Evolutionary conservation across 2,888 invertebrate genomes (phyloP), one percentile per base, ranked within the genome.

Genomic region (Cacoxenus indagator): DNA sequence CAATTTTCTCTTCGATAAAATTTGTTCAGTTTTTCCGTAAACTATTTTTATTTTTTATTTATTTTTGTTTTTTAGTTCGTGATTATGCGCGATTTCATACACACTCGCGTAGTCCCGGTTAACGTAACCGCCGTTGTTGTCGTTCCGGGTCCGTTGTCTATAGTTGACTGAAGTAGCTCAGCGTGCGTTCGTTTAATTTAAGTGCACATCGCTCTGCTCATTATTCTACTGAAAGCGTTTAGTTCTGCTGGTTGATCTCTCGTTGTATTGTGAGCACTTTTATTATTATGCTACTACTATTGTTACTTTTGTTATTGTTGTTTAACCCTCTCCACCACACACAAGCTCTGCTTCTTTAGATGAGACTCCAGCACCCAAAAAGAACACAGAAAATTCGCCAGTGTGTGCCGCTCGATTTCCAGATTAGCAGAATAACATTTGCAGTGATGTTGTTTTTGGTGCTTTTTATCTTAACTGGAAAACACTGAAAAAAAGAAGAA

Each of bases 151-250:
- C 81, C 80, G 83, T 81, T 81, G 80, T 81, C 80, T 82, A 72
- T 69, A 59, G 14, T 77, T 79, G 80, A 81, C 83, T 81, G 80
- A 79, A 57, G 68, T 78, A 72, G 70, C 68, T 24, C 65, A 75
- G 75, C 70, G 76, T 75, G 81, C 76, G 80, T 73, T 81, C 80
- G 81, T 79, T 82, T 78, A 81, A 81, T 72, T 77, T 78, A 82
- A 82, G 81, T 72, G 65, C 75, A 4, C 22, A 22, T 0, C 22
- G 45, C 29, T 24, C 29, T 64, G 24, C 26, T 64, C 46, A 29
- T 24, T 48, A 27, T 48, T 48, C 29, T 48, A 55, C 48, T 14
- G 24, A 5, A 55, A 55, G 55, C 55, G 55, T 55, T n/a, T 14
- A 62, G 24, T 62, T 62, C 26, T 62, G 61, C 61, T 43, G 57